Percentiles rank a stretch among this genome's conserved stretches.
phyloP scores from a whole-genome alignment of 1,140 invertebrate genomes.

The Ceratina calcarata region DNA sequence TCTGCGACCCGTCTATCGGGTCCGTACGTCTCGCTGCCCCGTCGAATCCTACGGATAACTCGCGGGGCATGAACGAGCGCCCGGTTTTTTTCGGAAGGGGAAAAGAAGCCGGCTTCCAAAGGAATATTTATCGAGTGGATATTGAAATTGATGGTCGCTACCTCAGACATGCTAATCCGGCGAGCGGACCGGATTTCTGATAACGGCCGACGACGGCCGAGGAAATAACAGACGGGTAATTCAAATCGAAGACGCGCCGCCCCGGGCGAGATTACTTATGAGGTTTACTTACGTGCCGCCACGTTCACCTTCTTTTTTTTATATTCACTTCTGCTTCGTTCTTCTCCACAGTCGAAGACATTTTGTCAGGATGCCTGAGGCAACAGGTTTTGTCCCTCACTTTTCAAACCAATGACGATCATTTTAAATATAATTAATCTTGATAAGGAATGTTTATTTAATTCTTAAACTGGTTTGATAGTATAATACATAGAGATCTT shows the following conservation, averaged over 20 bases:
- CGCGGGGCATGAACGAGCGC: background rate
- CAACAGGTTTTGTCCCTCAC: slow-evolving; percentile 24
- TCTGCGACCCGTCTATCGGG: slow-evolving; percentile 62
- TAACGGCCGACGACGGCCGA: slow-evolving; percentile 65
- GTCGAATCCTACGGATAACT: slow-evolving; percentile 62
- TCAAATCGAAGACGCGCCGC: slow-evolving; percentile 65
- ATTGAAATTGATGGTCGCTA: slow-evolving; percentile 73
- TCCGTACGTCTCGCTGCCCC: slow-evolving; percentile 57
- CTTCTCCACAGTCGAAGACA: slow-evolving; percentile 19
- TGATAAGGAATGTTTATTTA: too few species aligned
- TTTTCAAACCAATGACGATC: background rate
- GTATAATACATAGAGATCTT: too few species aligned
- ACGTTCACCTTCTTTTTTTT: slow-evolving; percentile 3
- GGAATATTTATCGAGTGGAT: slow-evolving; percentile 73
- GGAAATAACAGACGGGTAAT: slow-evolving; percentile 69
- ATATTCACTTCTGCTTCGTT: background rate
- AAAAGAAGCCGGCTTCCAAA: slow-evolving; percentile 67
- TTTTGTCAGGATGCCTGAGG: slow-evolving; percentile 47
- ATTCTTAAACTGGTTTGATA: too few species aligned
- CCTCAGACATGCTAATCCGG: slow-evolving; percentile 73
- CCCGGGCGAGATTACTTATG: slow-evolving; percentile 65
- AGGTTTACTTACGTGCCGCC: slow-evolving; percentile 65
- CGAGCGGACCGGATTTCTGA: slow-evolving; percentile 66
- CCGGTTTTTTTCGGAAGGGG: slow-evolving; percentile 53
- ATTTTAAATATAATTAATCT: slow-evolving; percentile 13